These are phyloP conservation scores for Caenorhabditis brenneri DNA, from an alignment of 1,140 invertebrate genomes.

Conservation along the genomic window DNA sequence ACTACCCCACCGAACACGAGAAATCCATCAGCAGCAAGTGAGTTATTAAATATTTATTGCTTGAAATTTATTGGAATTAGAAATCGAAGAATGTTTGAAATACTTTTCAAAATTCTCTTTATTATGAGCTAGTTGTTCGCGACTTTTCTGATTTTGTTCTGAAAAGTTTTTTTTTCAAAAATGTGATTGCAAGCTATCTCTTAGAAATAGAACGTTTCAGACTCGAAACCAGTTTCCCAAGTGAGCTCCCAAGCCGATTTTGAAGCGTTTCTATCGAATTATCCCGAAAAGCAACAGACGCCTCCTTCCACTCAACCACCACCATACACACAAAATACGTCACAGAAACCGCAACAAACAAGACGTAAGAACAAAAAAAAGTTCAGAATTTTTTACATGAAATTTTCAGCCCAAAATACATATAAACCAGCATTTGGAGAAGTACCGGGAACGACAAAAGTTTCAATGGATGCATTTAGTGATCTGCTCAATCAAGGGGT, in stretches of 20 bases:
- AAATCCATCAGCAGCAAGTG: slow-evolving; percentile 8
- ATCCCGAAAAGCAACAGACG: not conserved
- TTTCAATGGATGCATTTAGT: slow-evolving; percentile 8
- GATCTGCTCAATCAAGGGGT: slow-evolving; percentile 16
- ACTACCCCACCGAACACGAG: not conserved
- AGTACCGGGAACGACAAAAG: not conserved
- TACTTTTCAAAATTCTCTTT: too few species aligned
- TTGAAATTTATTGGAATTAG: too few species aligned
- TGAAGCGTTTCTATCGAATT: slow-evolving; percentile 1
- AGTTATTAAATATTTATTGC: too few species aligned
- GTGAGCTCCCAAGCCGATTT: slow-evolving; percentile 23
- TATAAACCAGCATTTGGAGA: slow-evolving; percentile 13
- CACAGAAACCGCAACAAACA: not conserved
- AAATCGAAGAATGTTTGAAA: too few species aligned
- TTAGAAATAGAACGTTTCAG: not conserved
- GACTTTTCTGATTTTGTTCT: not conserved
- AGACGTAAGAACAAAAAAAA: not conserved
- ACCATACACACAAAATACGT: not conserved
- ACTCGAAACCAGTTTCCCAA: slow-evolving; percentile 30
- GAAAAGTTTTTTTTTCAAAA: too few species aligned
- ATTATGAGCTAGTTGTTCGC: too few species aligned
- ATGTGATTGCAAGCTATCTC: too few species aligned
- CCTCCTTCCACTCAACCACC: not conserved
- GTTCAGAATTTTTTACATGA: not conserved
- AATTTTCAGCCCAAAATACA: not conserved